Evolutionary conservation across 2,113 vertebrate genomes (phyloP), one percentile per base, ranked within the genome.

Genomic region (Embiotoca jacksoni): DNA sequence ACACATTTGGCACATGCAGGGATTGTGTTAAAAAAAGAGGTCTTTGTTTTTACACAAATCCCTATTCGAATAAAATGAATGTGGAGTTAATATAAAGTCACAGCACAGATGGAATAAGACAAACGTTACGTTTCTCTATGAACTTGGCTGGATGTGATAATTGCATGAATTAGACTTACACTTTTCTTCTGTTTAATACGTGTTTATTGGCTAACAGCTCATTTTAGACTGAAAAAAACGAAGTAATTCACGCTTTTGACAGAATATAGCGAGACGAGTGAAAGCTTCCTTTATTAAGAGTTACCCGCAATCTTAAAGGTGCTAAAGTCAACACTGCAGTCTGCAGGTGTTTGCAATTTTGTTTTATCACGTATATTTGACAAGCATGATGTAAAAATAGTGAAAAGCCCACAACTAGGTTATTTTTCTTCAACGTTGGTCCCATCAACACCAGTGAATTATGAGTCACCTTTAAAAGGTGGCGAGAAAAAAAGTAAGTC

Each of bases 151-250:
- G 16, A 67, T 47, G 55, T 60, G 60, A 80, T 70, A 39, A 75
- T 64, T 81, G 23, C 23, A 23, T 23, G 23, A 23, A 23, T 14
- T 57, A 32, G 13, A 44, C 32, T 39, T 60, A 44, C 11, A 1
- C 3, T 15, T 61, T 50, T 52, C 35, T 46, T 61, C 9, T 32
- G 55, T 82, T 80, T 78, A 78, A 80, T 56, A 57, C 56, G 67
- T 76, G 67, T 85, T 76, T 80, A 84, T 75, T 73, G 54, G 60
- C 30, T 70, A 23, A 59, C 65, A 52, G 74, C 56, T 77, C 58
- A 72, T 77, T 72, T 78, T 54, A 47, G 32, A 32, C 32, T 65
- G 35, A 70, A 80, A 66, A 31, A 75, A 52, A 8, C 11, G 16
- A 16, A 68, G 46, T 50, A 52, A 7, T 32, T 61, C 9, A 30